Percentiles rank a stretch among this genome's conserved stretches.
Conservation (phyloP, 2,113 vertebrate genomes). For the Azemiops feae region DNA sequence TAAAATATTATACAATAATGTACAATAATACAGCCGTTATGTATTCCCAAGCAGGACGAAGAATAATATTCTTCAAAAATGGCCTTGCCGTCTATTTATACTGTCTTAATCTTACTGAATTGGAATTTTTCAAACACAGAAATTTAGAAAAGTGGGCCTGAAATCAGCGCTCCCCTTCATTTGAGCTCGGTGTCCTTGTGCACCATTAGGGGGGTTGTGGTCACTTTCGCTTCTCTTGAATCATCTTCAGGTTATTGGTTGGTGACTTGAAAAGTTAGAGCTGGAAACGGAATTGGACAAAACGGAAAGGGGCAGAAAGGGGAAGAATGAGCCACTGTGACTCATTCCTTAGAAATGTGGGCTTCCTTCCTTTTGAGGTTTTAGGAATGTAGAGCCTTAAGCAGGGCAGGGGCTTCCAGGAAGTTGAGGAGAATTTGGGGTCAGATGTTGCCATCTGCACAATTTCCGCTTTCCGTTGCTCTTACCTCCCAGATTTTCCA, state of each 20-base stretch:
- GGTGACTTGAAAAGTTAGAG: neutral
- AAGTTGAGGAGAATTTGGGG: neutral
- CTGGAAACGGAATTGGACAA: neutral
- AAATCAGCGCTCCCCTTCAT: neutral
- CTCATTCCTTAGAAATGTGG: conserved; percentile 19
- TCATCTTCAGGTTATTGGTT: neutral
- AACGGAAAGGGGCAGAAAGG: neutral
- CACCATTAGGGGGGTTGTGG: no score
- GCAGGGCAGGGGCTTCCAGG: neutral
- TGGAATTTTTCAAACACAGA: neutral
- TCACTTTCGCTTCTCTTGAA: no score
- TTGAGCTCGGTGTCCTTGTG: neutral
- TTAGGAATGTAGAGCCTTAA: neutral
- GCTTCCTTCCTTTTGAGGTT: conserved; percentile 22
- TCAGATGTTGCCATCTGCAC: neutral
- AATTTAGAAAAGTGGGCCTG: no score
- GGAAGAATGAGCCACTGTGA: conserved; percentile 6
- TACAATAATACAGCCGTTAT: neutral
- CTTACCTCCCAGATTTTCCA: neutral
- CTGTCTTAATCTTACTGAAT: neutral
- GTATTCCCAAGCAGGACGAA: neutral
- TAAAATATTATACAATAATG: neutral
- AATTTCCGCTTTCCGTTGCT: neutral
- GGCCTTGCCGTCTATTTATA: neutral
- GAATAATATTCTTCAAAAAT: neutral